Percentiles rank a stretch among this genome's conserved stretches.
Conservation (phyloP, 2,113 vertebrate genomes). For the Buteo buteo region DNA sequence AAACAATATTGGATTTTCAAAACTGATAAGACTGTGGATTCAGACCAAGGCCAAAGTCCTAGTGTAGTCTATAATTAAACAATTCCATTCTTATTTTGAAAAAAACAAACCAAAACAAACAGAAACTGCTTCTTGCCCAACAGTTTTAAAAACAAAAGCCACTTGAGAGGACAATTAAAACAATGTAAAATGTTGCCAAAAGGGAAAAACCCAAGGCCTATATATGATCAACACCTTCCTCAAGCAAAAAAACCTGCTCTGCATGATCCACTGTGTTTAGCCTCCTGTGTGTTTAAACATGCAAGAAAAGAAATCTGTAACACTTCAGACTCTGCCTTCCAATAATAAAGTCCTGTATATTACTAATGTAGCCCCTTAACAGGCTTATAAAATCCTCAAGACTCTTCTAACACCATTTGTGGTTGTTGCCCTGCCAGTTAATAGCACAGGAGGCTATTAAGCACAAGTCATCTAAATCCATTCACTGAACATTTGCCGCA, state of each 20-base stretch:
- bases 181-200: not conserved
- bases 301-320: not conserved
- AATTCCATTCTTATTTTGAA: not conserved
- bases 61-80: not conserved
- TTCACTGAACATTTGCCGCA: not conserved
- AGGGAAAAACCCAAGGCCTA: slow-evolving; percentile 27
- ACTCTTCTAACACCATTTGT: not conserved
- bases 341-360: not conserved
- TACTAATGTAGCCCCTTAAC: not conserved
- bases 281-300: not conserved
- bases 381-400: not conserved
- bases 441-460: not conserved
- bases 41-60: not conserved
- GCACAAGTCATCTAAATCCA: not conserved
- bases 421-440: not conserved
- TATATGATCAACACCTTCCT: not conserved
- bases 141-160: slow-evolving; percentile 39
- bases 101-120: slow-evolving; percentile 12
- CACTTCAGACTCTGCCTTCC: not conserved
- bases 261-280: not conserved
- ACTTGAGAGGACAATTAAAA: slow-evolving; percentile 24
- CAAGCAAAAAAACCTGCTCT: slow-evolving; percentile 15
- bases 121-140: slow-evolving; percentile 28
- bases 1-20: not conserved
- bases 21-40: not conserved